Conservation (phyloP, 2,797 vertebrate genomes). For the Gymnocypris eckloni region DNA sequence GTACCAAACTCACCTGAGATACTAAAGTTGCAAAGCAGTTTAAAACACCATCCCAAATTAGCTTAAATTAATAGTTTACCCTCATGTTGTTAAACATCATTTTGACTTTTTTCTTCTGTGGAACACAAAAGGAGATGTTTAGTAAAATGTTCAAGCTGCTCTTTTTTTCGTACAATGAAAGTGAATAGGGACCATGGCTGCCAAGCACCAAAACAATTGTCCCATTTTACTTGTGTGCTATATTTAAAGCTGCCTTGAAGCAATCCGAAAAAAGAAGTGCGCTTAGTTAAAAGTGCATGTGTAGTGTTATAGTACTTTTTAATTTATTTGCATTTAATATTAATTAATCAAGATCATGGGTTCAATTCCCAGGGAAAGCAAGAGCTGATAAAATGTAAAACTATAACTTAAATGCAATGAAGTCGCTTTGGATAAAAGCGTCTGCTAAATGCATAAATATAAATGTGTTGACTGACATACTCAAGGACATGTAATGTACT, state of each 20-base stretch:
- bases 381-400: no score
- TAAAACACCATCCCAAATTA: not conserved
- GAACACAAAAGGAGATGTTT: not conserved
- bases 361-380: no score
- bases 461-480: not conserved
- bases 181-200: not conserved
- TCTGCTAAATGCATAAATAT: no score
- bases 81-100: not conserved
- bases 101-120: not conserved
- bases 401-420: no score
- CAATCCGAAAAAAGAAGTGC: no score
- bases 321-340: no score
- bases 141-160: slow-evolving; percentile 1
- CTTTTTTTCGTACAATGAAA: not conserved
- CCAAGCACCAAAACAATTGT: not conserved
- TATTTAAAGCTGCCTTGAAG: not conserved
- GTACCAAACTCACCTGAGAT: not conserved
- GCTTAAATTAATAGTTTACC: not conserved
- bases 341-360: no score
- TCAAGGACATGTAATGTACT: not conserved
- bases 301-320: no score
- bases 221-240: not conserved
- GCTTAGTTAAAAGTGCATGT: no score
- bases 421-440: no score
- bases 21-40: not conserved